Base-by-base conservation (phyloP, 2,888 invertebrate genomes). In the Melinaea menophilus region DNA sequence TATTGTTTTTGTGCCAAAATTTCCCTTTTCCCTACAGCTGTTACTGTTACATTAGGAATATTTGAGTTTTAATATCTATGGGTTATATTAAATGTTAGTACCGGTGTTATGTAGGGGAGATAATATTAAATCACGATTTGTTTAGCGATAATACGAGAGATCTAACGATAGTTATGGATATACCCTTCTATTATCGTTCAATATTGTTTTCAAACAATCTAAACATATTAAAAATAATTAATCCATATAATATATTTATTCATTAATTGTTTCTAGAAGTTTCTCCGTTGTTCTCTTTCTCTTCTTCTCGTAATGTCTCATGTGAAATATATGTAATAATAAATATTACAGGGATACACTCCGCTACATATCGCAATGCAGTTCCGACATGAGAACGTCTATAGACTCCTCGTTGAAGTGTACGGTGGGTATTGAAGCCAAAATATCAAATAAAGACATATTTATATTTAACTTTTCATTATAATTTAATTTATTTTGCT, bases 301-400 rank as follows among this genome's bases (percentile, higher is more conserved):
- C 22, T 22, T 22, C 22, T 22, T 22, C 22, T 22, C 22, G 22
- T 22, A 22, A 22, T 22, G 1, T 22, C 22, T 22, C 11, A 9
- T 41, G 41, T 41, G 11, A 9, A 9, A 41, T 51, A 51, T 31
- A 31, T 5, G n/a, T 37, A 33, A 56, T 11, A 13, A 56, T 13
- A 45, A 41, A 56, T 48, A 41, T 73, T 92, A 47, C 91, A 98
- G 97, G 98, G 98, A 35, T 98, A 98, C 85, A 98, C 98, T 66
- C 95, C 98, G 61, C 91, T 98, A 47, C 98, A 99, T 82, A 92
- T 98, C 70, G 97, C 98, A 1, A 96, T 97, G 86, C 97, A 97
- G 84, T 97, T 96, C 85, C 95, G 96, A 33, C 95, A 96, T 76
- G 95, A 96, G 76, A 94, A 96, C 63, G 94, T 97, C 61, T 97